Conservation (phyloP, 1,140 invertebrate genomes). For the Zaprionus taronus region DNA sequence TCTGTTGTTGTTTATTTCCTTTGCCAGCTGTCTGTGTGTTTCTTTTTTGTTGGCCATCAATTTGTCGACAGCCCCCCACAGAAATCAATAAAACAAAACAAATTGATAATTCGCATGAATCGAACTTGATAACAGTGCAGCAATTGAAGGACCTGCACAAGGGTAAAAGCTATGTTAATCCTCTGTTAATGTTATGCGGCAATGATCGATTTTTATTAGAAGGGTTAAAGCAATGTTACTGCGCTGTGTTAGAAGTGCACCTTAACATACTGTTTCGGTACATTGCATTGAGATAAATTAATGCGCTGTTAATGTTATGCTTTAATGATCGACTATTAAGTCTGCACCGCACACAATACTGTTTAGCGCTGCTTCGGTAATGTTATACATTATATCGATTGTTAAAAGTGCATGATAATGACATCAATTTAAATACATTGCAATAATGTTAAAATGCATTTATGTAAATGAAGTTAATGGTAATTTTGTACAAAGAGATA, state of each 20-base stretch:
- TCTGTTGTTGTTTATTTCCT: slow-evolving; percentile 16
- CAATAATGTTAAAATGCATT: no score
- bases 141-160: not conserved
- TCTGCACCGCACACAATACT: no score
- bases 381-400: no score
- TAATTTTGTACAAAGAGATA: no score
- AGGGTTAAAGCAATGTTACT: not conserved
- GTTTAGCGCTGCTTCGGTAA: no score
- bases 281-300: not conserved
- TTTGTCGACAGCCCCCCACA: not conserved
- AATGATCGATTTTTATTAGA: not conserved
- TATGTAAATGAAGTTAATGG: no score
- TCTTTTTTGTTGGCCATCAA: not conserved
- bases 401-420: no score
- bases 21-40: slow-evolving; percentile 44
- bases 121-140: not conserved
- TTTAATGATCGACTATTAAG: no score
- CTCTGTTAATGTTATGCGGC: not conserved
- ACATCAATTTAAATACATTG: not conserved
- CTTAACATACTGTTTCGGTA: not conserved
- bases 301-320: no score
- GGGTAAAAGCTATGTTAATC: not conserved
- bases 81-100: slow-evolving; percentile 9
- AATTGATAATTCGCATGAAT: not conserved
- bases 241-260: not conserved